A percentile compares a stretch with the other conserved stretches of the same genome.
phyloP scores from a whole-genome alignment of 2,888 invertebrate genomes.

The Drosophila niveifrons region DNA sequence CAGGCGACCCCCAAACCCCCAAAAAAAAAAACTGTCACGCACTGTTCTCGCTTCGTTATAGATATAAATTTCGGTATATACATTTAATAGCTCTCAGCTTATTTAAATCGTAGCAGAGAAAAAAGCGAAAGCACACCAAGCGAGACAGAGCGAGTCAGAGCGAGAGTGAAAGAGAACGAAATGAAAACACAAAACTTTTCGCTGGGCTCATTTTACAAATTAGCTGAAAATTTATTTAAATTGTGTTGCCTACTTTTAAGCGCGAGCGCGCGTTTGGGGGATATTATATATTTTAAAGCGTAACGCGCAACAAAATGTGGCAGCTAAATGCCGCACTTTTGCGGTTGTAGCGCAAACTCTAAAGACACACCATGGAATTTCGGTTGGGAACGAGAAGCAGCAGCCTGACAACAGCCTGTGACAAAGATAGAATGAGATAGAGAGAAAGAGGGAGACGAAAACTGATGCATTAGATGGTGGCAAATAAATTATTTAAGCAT shows the following conservation, averaged over 20 bases:
- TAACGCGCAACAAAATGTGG: slow-evolving; percentile 48
- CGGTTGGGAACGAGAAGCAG: neutral
- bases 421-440: neutral
- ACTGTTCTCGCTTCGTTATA: slow-evolving; percentile 14
- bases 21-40: slow-evolving; percentile 52
- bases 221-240: slow-evolving; percentile 75
- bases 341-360: slow-evolving; percentile 20
- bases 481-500: slow-evolving; percentile 24
- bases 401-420: neutral
- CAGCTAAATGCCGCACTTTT: slow-evolving; percentile 58
- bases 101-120: slow-evolving; percentile 67
- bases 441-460: neutral
- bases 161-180: neutral
- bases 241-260: slow-evolving; percentile 61
- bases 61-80: slow-evolving; percentile 21
- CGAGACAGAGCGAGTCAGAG: neutral
- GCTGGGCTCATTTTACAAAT: slow-evolving; percentile 68
- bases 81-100: slow-evolving; percentile 69
- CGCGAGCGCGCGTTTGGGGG: slow-evolving; percentile 9
- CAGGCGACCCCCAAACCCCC: neutral
- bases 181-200: slow-evolving; percentile 65
- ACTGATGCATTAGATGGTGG: slow-evolving; percentile 4
- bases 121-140: slow-evolving; percentile 25
- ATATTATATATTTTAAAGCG: slow-evolving; percentile 22
- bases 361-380: slow-evolving; percentile 1